Conservation (phyloP, 2,888 invertebrate species). For the Noctua comes region DNA sequence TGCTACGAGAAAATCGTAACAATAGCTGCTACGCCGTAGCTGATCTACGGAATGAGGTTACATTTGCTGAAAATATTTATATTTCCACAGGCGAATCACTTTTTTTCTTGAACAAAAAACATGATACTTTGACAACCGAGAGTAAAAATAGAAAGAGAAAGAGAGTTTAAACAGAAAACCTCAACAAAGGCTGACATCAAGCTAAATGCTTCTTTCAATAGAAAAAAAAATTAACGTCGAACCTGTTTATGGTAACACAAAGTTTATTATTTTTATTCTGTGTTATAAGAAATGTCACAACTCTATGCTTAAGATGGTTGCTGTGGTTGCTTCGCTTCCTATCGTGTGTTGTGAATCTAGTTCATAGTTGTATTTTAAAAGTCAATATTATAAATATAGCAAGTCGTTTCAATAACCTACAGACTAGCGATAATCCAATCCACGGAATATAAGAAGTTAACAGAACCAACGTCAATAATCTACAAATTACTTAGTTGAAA, state of each 20-base stretch:
- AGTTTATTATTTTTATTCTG: too few species aligned
- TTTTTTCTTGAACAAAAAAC: not conserved
- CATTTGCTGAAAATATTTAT: not conserved
- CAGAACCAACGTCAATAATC: not conserved
- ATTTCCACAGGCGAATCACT: not conserved
- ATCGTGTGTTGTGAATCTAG: too few species aligned
- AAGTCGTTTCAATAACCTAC: too few species aligned
- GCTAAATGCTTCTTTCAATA: not conserved
- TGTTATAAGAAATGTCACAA: too few species aligned
- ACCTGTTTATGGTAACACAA: too few species aligned
- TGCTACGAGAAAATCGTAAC: conserved; percentile 45
- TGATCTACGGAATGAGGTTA: not conserved
- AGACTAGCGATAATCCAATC: too few species aligned
- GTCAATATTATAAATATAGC: too few species aligned
- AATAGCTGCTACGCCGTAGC: conserved; percentile 43
- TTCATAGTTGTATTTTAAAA: too few species aligned
- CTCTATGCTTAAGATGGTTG: too few species aligned
- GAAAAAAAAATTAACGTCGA: conserved; percentile 4
- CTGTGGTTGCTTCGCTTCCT: too few species aligned
- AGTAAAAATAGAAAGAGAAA: not conserved
- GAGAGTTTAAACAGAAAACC: not conserved
- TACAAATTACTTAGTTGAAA: conserved; percentile 13
- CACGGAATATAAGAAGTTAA: too few species aligned
- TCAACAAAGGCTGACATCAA: not conserved
- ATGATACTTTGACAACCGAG: not conserved